Conservation (phyloP, 2,797 vertebrate genomes). For the Malacoraja senta region DNA sequence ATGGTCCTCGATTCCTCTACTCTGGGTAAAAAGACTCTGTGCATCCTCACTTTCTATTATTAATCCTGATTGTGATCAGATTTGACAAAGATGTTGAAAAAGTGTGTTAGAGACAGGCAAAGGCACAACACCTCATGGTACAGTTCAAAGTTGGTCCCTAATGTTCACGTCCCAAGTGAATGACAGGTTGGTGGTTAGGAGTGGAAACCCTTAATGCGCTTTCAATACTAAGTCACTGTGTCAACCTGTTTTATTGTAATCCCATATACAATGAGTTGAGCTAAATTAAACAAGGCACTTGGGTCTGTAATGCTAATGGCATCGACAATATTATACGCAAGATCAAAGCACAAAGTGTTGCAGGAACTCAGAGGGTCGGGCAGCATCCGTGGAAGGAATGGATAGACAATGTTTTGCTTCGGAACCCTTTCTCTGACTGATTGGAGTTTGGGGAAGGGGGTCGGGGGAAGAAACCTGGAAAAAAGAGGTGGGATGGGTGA, state of each 20-base stretch:
- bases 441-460: too few species aligned
- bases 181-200: not conserved
- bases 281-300: not conserved
- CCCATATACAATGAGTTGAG: not conserved
- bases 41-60: not conserved
- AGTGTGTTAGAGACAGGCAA: not conserved
- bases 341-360: not conserved
- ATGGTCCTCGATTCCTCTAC: not conserved
- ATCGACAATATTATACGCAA: not conserved
- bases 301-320: not conserved
- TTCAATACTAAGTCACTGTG: not conserved
- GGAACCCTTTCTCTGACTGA: too few species aligned
- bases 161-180: not conserved
- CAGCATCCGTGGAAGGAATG: too few species aligned
- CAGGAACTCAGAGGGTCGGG: too few species aligned
- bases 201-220: not conserved
- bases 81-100: not conserved
- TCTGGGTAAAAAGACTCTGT: not conserved
- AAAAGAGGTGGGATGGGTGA: too few species aligned
- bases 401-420: too few species aligned
- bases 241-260: not conserved
- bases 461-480: too few species aligned
- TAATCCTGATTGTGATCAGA: not conserved
- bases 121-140: not conserved
- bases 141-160: not conserved